Conservation (phyloP, 2,888 invertebrate species). For the Hemithea aestivaria region DNA sequence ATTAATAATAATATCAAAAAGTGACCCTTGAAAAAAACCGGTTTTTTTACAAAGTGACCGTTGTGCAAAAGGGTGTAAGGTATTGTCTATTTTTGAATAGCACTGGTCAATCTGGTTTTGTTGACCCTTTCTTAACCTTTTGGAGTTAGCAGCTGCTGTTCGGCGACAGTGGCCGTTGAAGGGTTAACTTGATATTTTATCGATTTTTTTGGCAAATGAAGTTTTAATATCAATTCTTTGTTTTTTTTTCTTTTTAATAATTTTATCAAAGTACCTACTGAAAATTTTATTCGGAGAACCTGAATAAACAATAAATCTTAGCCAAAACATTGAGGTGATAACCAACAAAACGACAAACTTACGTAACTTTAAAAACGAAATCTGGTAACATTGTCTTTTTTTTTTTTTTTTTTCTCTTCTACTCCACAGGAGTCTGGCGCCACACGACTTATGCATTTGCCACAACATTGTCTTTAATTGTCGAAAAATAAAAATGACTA, state of each 20-base stretch:
- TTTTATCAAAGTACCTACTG: slow-evolving; percentile 7
- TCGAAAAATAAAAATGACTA: no score
- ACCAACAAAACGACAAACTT: no score
- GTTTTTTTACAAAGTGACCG: slow-evolving; percentile 62
- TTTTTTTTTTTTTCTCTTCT: no score
- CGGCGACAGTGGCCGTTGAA: slow-evolving; percentile 28
- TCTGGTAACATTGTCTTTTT: no score
- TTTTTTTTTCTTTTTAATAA: neutral
- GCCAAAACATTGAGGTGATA: no score
- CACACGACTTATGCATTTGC: no score
- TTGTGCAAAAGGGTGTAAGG: slow-evolving; percentile 71
- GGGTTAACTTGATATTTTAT: no score
- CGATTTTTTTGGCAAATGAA: slow-evolving; percentile 3
- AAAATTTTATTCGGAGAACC: slow-evolving; percentile 3
- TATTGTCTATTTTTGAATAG: slow-evolving; percentile 66
- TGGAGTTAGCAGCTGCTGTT: slow-evolving; percentile 60
- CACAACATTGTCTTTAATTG: no score
- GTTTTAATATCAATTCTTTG: no score
- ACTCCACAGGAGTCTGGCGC: no score
- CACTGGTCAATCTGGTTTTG: slow-evolving; percentile 75
- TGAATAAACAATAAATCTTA: no score
- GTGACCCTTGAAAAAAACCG: slow-evolving; percentile 60
- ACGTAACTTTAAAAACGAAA: no score
- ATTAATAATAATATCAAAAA: slow-evolving; percentile 51
- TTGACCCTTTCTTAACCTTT: slow-evolving; percentile 73